phyloP scores from a whole-genome alignment of 2,888 invertebrate species.

The Andrena trimmerana region DNA sequence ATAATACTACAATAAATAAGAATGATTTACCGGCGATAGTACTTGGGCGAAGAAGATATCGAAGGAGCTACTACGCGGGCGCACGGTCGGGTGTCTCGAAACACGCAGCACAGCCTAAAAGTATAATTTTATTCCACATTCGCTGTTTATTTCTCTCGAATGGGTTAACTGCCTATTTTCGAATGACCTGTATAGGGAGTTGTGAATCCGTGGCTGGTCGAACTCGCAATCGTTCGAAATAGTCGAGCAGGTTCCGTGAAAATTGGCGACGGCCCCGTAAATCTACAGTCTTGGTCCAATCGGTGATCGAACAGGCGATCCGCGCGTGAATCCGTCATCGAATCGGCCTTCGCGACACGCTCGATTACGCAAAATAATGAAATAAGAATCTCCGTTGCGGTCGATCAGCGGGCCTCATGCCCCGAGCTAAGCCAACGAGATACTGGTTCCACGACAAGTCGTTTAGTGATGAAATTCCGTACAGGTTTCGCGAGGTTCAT shows the following conservation, averaged over 20 bases:
- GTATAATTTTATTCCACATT: too few species aligned
- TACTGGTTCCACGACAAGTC: conserved; percentile 7
- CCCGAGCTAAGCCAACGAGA: conserved; percentile 20
- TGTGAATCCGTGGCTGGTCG: conserved; percentile 2
- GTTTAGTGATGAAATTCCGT: conserved; percentile 10
- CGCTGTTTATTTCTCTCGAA: too few species aligned
- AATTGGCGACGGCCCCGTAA: conserved; percentile 13
- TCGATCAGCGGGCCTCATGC: conserved; percentile 36
- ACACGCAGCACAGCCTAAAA: conserved; percentile 12
- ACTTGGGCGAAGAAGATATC: conserved; percentile 45
- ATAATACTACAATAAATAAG: conserved; percentile 71
- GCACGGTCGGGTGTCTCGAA: conserved; percentile 16
- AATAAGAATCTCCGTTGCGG: conserved; percentile 7
- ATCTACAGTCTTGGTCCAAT: conserved; percentile 35
- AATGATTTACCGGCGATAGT: conserved; percentile 62
- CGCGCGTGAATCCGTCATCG: not conserved
- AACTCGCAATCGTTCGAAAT: too few species aligned
- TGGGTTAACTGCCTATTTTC: too few species aligned
- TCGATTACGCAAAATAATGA: conserved; percentile 10
- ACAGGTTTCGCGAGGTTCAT: not conserved
- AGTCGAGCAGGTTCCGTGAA: not conserved
- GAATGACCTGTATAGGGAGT: not conserved
- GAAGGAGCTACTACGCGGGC: conserved; percentile 23
- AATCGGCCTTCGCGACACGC: conserved; percentile 18
- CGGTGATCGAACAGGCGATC: conserved; percentile 19